Evolutionary conservation across 2,113 vertebrate genomes (phyloP).

Genomic region (Probosciger aterrimus): DNA sequence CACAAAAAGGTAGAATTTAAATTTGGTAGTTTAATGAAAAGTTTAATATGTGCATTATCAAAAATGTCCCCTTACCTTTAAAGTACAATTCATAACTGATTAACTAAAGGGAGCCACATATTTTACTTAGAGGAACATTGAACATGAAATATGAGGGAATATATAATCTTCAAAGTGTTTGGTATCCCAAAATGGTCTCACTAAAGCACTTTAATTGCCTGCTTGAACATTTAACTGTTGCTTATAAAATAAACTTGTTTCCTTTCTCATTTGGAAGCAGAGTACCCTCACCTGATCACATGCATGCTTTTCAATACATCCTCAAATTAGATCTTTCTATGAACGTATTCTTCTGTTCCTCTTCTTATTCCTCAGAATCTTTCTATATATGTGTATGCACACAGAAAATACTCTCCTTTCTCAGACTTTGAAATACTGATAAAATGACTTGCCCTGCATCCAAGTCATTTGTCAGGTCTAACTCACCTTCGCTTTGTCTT

Average conservation of each 20-base stretch:
- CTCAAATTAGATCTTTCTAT: not conserved
- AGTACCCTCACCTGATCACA: not conserved
- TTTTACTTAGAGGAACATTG: conserved; percentile 72
- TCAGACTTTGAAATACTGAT: not conserved
- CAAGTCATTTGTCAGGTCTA: not conserved
- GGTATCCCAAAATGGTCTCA: conserved; percentile 51
- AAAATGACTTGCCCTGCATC: not conserved
- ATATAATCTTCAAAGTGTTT: conserved; percentile 48
- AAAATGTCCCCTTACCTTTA: conserved; percentile 71
- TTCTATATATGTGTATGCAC: fast-evolving
- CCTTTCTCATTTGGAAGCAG: not conserved
- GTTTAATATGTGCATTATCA: conserved; percentile 79
- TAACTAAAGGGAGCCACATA: conserved; percentile 62
- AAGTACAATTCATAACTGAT: conserved; percentile 68
- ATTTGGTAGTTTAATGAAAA: conserved; percentile 83
- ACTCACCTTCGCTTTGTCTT: not conserved
- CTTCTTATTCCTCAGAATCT: not conserved
- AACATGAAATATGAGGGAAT: conserved; percentile 61
- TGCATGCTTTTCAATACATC: not conserved
- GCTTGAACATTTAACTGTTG: conserved; percentile 1
- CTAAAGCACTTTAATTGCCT: conserved; percentile 36
- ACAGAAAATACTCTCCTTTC: not conserved
- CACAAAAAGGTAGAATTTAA: conserved; percentile 85
- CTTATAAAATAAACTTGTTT: conserved; percentile 42
- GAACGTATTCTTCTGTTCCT: not conserved